Base-by-base conservation (phyloP, 2,797 vertebrate species). In the Xerus rutilus region DNA sequence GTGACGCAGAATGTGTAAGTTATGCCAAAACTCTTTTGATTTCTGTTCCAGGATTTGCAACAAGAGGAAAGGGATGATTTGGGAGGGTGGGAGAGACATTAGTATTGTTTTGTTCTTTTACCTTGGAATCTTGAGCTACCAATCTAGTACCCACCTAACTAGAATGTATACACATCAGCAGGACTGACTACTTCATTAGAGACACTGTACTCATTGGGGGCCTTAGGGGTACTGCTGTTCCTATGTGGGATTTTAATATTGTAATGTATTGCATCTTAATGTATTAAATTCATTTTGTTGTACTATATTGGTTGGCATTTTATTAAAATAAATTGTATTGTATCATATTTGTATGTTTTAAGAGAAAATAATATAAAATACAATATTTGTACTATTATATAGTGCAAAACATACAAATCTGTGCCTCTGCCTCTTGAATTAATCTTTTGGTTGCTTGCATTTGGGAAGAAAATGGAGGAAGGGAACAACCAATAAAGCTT, bases 301-400 rank as follows among this genome's bases (percentile, higher is more conserved):
- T 98, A 97, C 93, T 97, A 98, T 97, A 97, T 97, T 93, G 97
- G 95, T 97, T 96, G 96, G 95, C 97, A 96, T 98, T 98, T 97
- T 95, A 97, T 97, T 97, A 94, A 97, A 95, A 97, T 96, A 85
- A 97, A 95, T 94, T 98, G 98, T 97, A 97, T 97, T 96, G 92
- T 96, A 97, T 96, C 94, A 97, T 45, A 49, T 98, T 98, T 78
- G 23, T 96, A 95, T 93, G 96, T 98, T 96, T 97, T 91, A 90
- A 97, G 89, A 97, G 96, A 97, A 96, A 94, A 97, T 98, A 97
- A 97, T 96, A 95, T 97, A 97, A 97, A 98, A 96, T 64, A 94
- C 43, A 97, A 97, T 94, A 23, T 12, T 92, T 93, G 88, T 97
- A 92, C 95, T 96, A 90, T 97, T 96, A 89, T 97, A 95, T 96